Evolutionary conservation across 2,888 invertebrate genomes (phyloP), one percentile per base, ranked within the genome.

Genomic region (Coleophora deauratella): DNA sequence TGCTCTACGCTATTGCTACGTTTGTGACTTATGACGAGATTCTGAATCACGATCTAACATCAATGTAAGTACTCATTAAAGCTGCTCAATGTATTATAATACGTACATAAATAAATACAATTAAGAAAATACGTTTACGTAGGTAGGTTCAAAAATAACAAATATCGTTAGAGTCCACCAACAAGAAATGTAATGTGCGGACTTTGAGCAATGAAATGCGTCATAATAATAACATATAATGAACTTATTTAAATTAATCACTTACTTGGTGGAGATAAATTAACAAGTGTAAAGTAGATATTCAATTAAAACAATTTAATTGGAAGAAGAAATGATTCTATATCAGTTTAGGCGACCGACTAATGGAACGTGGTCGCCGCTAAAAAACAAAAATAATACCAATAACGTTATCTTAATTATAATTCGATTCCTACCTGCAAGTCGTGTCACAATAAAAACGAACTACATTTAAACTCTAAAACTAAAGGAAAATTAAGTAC

Each of bases 21-120:
- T 59, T 84, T 85, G 85, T 84, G 84, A 85, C 84, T 81, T 82
- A 82, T 79, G 80, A 84, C 84, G 82, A 84, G 85, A 85, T 84
- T 84, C 84, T 77, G 79, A 84, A 85, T 82, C 84, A 84, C 84
- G 84, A 79, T 74, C 82, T 84, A 84, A 82, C 71, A 80, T 80
- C 79, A 78, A 78, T 81, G 81, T 81, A 84, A 80, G 80, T 80
- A 78, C 79, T 81, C 76, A 84, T 85, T 85, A 85, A 85, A 85
- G 85, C 85, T 85, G 85, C 76, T 77, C 70, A 81, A 80, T 80
- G 80, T 79, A 81, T 78, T 72, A 72, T 72, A 72, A 72, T 74
- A 81, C 72, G 73, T 78, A 81, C 64, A 82, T 80, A 82, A 79
- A 81, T 80, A 84, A 79, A 82, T 80, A 80, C 61, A 45, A 68